A percentile compares a stretch with the other conserved stretches of the same genome.
Conservation (phyloP, 2,888 invertebrate species). For the Pristionchus arcanus region DNA sequence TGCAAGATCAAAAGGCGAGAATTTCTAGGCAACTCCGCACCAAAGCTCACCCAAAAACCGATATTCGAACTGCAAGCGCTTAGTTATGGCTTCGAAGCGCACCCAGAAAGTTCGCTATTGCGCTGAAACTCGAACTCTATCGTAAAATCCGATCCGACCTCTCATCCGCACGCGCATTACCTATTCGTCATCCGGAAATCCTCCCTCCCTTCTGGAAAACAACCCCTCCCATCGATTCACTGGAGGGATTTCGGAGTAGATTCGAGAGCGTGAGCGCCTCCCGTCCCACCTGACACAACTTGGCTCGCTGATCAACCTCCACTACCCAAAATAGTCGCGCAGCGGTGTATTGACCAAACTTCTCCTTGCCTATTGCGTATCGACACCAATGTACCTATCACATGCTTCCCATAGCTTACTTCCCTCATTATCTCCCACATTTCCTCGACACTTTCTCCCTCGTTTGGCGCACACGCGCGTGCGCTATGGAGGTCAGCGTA, state of each 20-base stretch:
- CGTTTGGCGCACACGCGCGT: background rate
- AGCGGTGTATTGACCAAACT: background rate
- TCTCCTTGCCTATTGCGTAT: background rate
- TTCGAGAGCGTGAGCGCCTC: background rate
- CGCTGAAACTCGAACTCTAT: background rate
- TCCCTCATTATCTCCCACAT: slow-evolving; percentile 1
- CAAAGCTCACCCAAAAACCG: background rate
- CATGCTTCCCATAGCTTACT: background rate
- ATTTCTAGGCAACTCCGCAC: background rate
- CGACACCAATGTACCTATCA: background rate
- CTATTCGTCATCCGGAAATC: slow-evolving; percentile 6
- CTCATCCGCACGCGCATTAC: background rate
- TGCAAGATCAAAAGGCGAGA: background rate
- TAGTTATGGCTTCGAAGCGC: background rate
- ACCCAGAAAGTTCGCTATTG: background rate
- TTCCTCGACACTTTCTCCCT: background rate
- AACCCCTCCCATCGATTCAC: background rate
- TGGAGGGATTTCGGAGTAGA: background rate
- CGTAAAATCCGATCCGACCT: background rate
- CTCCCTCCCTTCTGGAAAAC: background rate
- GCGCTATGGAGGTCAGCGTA: slow-evolving; percentile 26
- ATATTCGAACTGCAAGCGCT: background rate
- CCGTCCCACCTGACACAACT: background rate
- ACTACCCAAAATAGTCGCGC: background rate
- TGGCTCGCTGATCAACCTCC: background rate